Base-by-base conservation (phyloP, 2,113 vertebrate genomes). In the Oncorhynchus nerka region DNA sequence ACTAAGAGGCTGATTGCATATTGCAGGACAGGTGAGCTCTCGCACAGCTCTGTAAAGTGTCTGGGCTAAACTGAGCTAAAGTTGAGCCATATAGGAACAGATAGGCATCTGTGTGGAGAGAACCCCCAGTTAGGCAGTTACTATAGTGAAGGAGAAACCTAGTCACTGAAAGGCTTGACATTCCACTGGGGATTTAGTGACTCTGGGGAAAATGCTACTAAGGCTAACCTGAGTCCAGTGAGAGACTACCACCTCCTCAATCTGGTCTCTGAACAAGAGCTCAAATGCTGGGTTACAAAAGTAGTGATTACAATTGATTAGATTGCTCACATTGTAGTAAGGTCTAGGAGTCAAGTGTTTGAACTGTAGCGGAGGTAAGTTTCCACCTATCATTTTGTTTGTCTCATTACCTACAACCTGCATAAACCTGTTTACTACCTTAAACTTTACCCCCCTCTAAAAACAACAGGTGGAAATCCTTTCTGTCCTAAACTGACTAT, bases 161-260 rank as follows among this genome's bases (percentile, higher is more conserved):
- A 64, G 74, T 73, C 73, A 88, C 78, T 90, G 87, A 91, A 83
- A 89, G 88, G 87, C 70, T 16, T 30, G 62, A 74, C 84, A 92
- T 93, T 91, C 92, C 87, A 83, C 4, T 28, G 62, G 79, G 87
- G 90, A 92, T 92, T 92, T 90, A 75, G 79, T 28, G 59, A 74
- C 71, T 62, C 70, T 71, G 49, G 77, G 73, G 84, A 84, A 90
- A 90, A 89, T 70, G 62, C 65, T 30, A 5, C 22, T 1, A n/a
- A 34, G 39, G 70, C 76, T 81, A 75, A 81, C 67, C 75, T 73
- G 68, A 24, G 62, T 45, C 39, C 39, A 73, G 70, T 19, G 64
- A 69, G 28, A 11, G 9, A 45, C 39, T 1, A 55, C 66, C 68
- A 62, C 39, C 34, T 78, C 84, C 24, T 69, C 45, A 76, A 61